These are phyloP conservation scores for Centropus unirufus DNA, from an alignment of 2,113 vertebrate genomes.

Conservation along the genomic window DNA sequence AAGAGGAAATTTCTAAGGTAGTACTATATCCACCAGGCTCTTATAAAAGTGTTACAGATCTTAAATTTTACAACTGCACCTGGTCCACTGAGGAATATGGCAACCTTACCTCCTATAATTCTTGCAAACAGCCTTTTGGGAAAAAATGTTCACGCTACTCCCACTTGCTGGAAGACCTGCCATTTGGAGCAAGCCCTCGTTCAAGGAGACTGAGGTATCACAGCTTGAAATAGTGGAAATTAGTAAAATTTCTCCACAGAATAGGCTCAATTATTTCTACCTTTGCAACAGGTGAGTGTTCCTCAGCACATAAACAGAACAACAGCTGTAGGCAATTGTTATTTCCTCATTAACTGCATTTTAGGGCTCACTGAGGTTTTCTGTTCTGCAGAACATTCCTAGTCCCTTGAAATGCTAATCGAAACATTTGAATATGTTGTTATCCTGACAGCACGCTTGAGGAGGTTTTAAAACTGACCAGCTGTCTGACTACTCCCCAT, in stretches of 20 bases:
- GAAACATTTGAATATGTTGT: constrained; percentile 46
- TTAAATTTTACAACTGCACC: neutral
- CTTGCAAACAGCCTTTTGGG: neutral
- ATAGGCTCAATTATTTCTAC: neutral
- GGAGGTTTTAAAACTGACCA: constrained; percentile 41
- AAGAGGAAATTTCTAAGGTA: neutral
- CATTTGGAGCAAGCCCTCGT: neutral
- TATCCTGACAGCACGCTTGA: constrained; percentile 35
- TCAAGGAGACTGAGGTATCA: neutral
- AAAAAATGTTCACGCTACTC: neutral
- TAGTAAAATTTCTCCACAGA: neutral
- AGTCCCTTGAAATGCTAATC: constrained; percentile 45
- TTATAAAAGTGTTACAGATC: neutral
- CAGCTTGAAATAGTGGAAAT: neutral
- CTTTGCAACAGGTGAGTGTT: constrained; percentile 14
- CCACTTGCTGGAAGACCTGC: neutral
- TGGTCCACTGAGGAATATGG: neutral
- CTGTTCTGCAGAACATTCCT: neutral
- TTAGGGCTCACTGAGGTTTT: constrained; percentile 15
- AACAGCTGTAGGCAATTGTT: neutral
- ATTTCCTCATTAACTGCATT: constrained; percentile 50
- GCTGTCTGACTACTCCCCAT: neutral
- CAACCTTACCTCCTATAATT: neutral
- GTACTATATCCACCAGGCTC: neutral
- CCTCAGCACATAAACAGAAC: neutral